Evolutionary conservation across 2,797 vertebrate species (phyloP).

Genomic region (Chrysocyon brachyurus): DNA sequence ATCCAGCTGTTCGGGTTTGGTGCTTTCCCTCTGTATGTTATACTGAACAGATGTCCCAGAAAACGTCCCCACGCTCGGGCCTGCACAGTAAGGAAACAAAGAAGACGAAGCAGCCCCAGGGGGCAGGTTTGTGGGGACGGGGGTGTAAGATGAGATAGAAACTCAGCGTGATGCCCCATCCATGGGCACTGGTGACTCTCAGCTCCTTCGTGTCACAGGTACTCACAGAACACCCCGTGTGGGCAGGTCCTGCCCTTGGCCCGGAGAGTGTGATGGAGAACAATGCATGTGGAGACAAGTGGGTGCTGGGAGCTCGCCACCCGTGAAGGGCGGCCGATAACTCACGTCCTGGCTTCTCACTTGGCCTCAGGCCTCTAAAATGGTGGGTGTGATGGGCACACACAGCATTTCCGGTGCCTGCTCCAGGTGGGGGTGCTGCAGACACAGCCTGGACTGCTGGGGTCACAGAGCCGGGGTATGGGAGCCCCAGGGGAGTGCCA

Average conservation of each 20-base stretch:
- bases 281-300: no score
- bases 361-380: background rate
- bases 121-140: background rate
- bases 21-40: no score
- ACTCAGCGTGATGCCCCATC: no score
- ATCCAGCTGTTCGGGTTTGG: no score
- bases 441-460: background rate
- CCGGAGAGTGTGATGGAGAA: background rate
- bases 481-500: background rate
- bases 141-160: no score
- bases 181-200: fast-evolving
- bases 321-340: fast-evolving
- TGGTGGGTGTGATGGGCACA: no score
- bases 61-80: background rate
- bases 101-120: background rate
- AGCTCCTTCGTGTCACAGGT: background rate
- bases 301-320: background rate
- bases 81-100: no score
- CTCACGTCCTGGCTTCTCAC: background rate
- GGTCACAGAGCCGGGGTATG: background rate
- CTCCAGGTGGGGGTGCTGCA: background rate
- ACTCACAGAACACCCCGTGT: background rate
- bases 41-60: background rate
- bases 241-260: background rate
- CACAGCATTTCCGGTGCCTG: no score